Conservation (phyloP, 2,888 invertebrate genomes). For the Dynastes hyllus region DNA sequence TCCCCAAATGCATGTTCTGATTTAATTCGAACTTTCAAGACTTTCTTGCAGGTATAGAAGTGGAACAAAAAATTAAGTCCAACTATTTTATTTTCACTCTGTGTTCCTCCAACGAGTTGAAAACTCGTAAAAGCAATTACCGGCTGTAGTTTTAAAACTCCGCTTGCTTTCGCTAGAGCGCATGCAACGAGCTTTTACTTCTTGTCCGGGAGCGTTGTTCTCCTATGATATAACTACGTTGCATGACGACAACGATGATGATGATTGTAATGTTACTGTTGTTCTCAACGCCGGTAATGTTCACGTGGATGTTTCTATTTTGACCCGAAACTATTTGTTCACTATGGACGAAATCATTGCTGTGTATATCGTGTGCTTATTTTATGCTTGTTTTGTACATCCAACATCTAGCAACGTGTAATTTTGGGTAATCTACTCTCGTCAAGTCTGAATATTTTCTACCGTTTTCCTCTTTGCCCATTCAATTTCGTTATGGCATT, state of each 20-base stretch:
- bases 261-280: conserved; percentile 34
- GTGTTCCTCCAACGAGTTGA: conserved; percentile 48
- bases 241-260: conserved; percentile 36
- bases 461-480: neutral
- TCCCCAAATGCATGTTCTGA: conserved; percentile 34
- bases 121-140: conserved; percentile 58
- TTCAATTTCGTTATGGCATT: conserved; percentile 11
- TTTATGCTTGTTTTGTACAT: conserved; percentile 32
- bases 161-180: conserved; percentile 26
- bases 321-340: conserved; percentile 48
- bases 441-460: conserved; percentile 14
- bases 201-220: conserved; percentile 30
- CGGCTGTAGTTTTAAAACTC: conserved; percentile 54
- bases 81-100: conserved; percentile 53
- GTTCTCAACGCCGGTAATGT: conserved; percentile 29
- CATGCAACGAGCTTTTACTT: conserved; percentile 43
- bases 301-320: conserved; percentile 38
- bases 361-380: conserved; percentile 19
- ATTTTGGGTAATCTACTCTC: conserved; percentile 23
- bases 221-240: conserved; percentile 28
- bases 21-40: conserved; percentile 39
- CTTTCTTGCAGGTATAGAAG: conserved; percentile 26
- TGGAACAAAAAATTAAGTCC: conserved; percentile 8
- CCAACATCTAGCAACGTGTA: conserved; percentile 16
- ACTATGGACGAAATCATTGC: conserved; percentile 40